Base-by-base conservation (phyloP, 2,113 vertebrate species). In the Rhombomys opimus region DNA sequence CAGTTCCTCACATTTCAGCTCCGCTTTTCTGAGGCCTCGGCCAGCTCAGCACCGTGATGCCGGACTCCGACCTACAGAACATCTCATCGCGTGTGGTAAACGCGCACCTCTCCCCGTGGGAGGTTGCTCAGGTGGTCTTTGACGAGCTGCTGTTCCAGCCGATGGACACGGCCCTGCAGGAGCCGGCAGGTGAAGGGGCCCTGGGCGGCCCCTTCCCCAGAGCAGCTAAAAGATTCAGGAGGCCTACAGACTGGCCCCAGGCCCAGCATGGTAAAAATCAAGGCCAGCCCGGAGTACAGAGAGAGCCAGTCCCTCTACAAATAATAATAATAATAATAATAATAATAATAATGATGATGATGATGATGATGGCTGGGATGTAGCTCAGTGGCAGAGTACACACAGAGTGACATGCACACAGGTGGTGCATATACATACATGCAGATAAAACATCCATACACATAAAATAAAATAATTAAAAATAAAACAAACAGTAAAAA, bases 1-100 rank as follows among this genome's bases (percentile, higher is more conserved):
- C 78, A 57, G 70, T 80, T 94, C 61, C 57, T 85, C 87, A 50
- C 81, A 88, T 32, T 93, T 80, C 75, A 90, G 85, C 54, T 70
- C 18, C 72, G 92, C 76, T 95, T 46, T 46, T 87, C 85, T 25
- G 94, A 50, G 52, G 70, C 23, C 75, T 32, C 59, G 22, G 75
- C 61, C 61, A 38, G 70, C 68, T 81, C 72, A 50, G 87, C 61
- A 11, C 15, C 38, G 32, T 46, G 52, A 95, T 18, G 76, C 70
- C 20, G 20, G 65, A 90, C 30, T 41, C 13, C 61, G 57, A 90
- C 65, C 50, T 59, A 30, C 38, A 72, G 72, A 72, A 32, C 81
- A 52, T 38, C 61, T 89, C 15, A 25, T 15, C 27, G 0, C 2
- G 11, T 63, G 41, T 67, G 52, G 76, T 35, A 75, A 10, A 68